Percentiles rank a stretch among this genome's conserved stretches.
Conservation (phyloP, 2,113 vertebrate genomes). For the Acrocephalus arundinaceus region DNA sequence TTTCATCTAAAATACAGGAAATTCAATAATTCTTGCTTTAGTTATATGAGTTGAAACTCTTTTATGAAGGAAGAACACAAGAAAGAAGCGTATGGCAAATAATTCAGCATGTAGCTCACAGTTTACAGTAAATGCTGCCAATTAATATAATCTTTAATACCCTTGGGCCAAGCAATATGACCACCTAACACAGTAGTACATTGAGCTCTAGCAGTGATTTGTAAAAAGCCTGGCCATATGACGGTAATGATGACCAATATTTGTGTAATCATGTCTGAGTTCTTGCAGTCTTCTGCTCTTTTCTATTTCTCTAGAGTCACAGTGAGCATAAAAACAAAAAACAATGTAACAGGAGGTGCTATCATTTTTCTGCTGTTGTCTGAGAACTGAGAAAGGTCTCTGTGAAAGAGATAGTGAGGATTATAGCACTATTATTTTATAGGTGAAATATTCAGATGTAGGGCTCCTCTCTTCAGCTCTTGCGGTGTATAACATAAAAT, state of each 20-base stretch:
- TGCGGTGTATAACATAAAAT: not conserved
- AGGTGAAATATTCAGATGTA: not conserved
- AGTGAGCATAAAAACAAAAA: not conserved
- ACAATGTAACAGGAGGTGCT: not conserved
- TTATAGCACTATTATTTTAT: not conserved
- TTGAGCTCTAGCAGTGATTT: not conserved
- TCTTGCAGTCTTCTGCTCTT: not conserved
- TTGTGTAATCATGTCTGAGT: not conserved
- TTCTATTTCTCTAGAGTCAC: not conserved
- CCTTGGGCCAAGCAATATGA: not conserved
- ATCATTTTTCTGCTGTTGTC: not conserved
- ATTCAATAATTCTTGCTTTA: not conserved
- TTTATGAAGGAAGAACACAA: not conserved
- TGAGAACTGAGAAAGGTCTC: not conserved
- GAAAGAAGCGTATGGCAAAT: not conserved
- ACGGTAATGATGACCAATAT: not conserved
- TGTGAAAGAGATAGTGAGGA: fast-evolving
- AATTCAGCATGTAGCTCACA: not conserved
- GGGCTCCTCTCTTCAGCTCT: not conserved
- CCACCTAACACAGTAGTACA: not conserved
- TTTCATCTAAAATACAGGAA: not conserved
- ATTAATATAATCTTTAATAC: not conserved
- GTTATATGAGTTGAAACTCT: not conserved
- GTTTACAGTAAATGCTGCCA: not conserved
- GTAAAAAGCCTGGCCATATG: not conserved